phyloP scores from a whole-genome alignment of 2,888 invertebrate species.

The Xylota sylvarum region DNA sequence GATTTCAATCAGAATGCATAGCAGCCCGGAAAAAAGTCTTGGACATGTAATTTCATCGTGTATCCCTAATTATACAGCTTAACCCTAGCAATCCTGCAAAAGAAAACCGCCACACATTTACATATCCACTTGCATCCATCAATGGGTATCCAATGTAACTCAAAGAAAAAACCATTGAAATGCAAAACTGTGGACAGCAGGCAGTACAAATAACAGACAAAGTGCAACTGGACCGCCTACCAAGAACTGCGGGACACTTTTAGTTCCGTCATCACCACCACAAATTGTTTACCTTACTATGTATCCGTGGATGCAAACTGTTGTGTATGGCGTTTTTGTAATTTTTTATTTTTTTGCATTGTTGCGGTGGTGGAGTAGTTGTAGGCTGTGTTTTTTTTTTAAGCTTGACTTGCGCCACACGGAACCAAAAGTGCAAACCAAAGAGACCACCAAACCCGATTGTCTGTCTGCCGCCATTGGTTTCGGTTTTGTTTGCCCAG shows the following conservation, averaged over 20 bases:
- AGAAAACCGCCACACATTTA: not conserved
- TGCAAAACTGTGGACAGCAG: conserved; percentile 28
- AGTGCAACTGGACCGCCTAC: conserved; percentile 32
- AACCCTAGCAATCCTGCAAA: not conserved
- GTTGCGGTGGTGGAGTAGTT: not conserved
- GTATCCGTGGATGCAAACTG: conserved; percentile 17
- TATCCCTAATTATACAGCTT: not conserved
- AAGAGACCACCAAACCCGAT: conserved; percentile 58
- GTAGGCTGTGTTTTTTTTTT: conserved; percentile 14
- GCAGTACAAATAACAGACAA: conserved; percentile 20
- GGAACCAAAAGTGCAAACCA: conserved; percentile 56
- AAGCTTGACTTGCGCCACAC: conserved; percentile 39
- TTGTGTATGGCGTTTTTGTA: no score
- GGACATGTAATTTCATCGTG: not conserved
- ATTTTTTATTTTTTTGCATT: not conserved
- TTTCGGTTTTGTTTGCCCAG: conserved; percentile 40
- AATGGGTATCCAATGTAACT: conserved; percentile 3
- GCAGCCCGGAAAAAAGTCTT: no score
- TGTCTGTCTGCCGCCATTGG: conserved; percentile 38
- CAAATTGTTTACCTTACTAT: conserved; percentile 52
- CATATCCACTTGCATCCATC: conserved; percentile 4
- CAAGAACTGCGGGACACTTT: conserved; percentile 68
- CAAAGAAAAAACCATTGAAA: conserved; percentile 28
- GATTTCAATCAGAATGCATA: no score
- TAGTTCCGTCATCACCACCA: conserved; percentile 68